phyloP scores from a whole-genome alignment of 2,888 invertebrate genomes.

The Oegoconia quadripuncta region DNA sequence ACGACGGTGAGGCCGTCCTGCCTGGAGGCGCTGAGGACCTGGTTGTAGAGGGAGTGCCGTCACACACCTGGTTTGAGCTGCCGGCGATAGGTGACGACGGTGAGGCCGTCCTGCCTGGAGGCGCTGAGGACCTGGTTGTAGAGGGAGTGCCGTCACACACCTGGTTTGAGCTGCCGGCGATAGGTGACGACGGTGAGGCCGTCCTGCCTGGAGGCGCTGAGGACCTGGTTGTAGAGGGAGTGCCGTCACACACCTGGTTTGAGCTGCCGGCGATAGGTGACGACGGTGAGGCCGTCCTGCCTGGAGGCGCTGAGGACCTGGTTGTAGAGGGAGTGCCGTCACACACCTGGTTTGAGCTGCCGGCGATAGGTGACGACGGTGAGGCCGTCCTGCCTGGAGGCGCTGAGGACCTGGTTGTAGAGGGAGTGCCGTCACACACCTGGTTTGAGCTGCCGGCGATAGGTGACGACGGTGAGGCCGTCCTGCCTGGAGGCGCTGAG shows the following conservation, averaged over 20 bases:
- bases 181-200: conserved; percentile 88
- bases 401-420: conserved; percentile 88
- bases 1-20: conserved; percentile 88
- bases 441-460: conserved; percentile 84
- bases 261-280: conserved; percentile 87
- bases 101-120: conserved; percentile 85
- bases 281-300: conserved; percentile 85
- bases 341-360: conserved; percentile 82
- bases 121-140: conserved; percentile 89
- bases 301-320: conserved; percentile 87
- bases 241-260: too few relatives aligned
- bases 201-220: conserved; percentile 83
- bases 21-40: conserved; percentile 85
- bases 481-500: conserved; percentile 84
- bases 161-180: conserved; percentile 84
- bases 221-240: conserved; percentile 90
- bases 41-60: too few relatives aligned
- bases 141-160: too few relatives aligned
- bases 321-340: too few relatives aligned
- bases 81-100: conserved; percentile 87
- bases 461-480: conserved; percentile 87
- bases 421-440: too few relatives aligned
- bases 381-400: conserved; percentile 84
- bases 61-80: conserved; percentile 85
- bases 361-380: conserved; percentile 87